Percentiles rank a stretch among this genome's conserved stretches.
Conservation (phyloP, 2,888 invertebrate species). For the Vannuccia rotundouncinata region DNA sequence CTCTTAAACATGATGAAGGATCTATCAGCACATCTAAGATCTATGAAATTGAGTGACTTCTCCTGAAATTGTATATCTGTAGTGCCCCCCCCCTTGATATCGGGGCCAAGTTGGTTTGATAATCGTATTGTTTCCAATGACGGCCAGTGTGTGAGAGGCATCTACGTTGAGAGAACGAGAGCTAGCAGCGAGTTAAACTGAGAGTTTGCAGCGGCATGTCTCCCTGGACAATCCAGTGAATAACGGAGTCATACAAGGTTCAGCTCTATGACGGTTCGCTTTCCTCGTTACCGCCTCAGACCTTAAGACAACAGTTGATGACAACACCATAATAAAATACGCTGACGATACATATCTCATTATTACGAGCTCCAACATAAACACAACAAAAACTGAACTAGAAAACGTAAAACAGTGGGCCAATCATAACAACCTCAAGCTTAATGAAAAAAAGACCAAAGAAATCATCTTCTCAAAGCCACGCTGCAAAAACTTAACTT, state of each 20-base stretch:
- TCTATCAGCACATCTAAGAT: too few species aligned
- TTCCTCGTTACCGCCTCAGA: neutral
- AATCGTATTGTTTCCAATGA: too few species aligned
- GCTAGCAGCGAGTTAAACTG: too few species aligned
- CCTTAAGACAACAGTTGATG: neutral
- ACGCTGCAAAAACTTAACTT: conserved; percentile 11
- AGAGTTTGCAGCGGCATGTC: too few species aligned
- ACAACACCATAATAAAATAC: neutral
- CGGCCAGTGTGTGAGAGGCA: too few species aligned
- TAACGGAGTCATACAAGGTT: conserved; percentile 25
- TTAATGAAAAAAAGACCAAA: neutral
- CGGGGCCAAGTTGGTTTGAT: too few species aligned
- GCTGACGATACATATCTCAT: neutral
- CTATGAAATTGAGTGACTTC: too few species aligned
- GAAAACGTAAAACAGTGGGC: neutral
- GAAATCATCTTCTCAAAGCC: conserved; percentile 14
- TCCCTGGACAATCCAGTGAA: conserved; percentile 1
- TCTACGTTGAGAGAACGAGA: too few species aligned
- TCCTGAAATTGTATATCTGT: too few species aligned
- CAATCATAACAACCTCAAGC: conserved; percentile 19
- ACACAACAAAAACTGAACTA: conserved; percentile 9
- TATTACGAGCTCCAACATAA: neutral
- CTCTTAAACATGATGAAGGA: too few species aligned
- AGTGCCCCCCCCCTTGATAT: too few species aligned
- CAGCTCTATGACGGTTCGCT: neutral